Percentiles rank a stretch among this genome's conserved stretches.
Evolutionary conservation across 2,888 invertebrate species (phyloP).

Genomic region (Zaprionus obscuricornis): DNA sequence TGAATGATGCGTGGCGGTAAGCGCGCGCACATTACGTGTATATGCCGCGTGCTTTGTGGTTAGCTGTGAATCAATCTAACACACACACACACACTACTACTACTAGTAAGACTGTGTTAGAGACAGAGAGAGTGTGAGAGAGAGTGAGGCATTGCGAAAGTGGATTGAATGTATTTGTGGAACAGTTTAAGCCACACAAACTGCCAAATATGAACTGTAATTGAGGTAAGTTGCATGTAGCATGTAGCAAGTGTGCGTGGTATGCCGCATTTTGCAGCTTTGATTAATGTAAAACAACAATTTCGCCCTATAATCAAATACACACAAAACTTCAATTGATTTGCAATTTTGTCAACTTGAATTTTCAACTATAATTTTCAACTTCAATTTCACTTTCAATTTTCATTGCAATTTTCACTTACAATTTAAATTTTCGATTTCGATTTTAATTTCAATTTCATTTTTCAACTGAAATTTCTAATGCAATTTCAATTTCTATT

Average conservation of each 20-base stretch:
- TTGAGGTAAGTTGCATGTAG: constrained; percentile 4
- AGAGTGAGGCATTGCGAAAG: too few species aligned
- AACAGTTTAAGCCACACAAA: neutral
- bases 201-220: constrained; percentile 12
- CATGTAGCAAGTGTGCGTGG: constrained; percentile 7
- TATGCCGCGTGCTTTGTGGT: constrained; percentile 4
- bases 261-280: neutral
- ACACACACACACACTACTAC: too few species aligned
- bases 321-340: neutral
- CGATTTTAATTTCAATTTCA: too few species aligned
- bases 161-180: constrained; percentile 10
- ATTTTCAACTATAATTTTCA: too few species aligned
- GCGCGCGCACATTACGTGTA: constrained; percentile 13
- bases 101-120: too few species aligned
- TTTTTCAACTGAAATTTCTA: too few species aligned
- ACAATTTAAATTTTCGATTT: too few species aligned
- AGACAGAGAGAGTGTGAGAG: too few species aligned
- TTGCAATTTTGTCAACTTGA: too few species aligned
- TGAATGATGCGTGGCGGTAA: neutral
- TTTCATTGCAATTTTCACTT: too few species aligned
- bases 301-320: neutral
- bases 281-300: constrained; percentile 5
- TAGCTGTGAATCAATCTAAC: constrained; percentile 37
- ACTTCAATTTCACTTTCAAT: too few species aligned
- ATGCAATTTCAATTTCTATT: too few species aligned